Conservation (phyloP, 2,113 vertebrate genomes). For the Arvicanthis niloticus region DNA sequence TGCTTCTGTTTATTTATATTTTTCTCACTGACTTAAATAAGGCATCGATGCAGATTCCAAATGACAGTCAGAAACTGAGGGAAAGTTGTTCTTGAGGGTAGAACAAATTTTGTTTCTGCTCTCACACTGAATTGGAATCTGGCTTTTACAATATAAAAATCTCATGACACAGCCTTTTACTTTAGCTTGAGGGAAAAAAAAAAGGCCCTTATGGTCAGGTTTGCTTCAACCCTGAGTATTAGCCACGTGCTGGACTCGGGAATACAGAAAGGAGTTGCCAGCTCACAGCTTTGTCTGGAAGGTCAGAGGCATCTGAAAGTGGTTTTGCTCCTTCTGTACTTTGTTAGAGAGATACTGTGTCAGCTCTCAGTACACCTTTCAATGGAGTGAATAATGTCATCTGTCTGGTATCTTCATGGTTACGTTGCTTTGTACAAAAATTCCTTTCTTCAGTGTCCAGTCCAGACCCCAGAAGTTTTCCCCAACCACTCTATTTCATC, state of each 20-base stretch:
- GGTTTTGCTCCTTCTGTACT: background rate
- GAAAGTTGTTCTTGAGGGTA: background rate
- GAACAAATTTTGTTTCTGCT: background rate
- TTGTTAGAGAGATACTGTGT: background rate
- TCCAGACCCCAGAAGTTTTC: background rate
- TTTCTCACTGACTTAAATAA: background rate
- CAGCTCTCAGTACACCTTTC: background rate
- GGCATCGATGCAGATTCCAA: background rate
- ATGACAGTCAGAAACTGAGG: background rate
- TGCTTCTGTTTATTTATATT: conserved; percentile 6
- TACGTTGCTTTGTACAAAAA: background rate
- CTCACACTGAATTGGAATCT: background rate
- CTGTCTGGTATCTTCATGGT: background rate
- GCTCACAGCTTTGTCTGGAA: background rate
- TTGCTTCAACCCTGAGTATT: background rate
- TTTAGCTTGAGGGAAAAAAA: background rate
- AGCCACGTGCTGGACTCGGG: background rate
- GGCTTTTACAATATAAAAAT: background rate
- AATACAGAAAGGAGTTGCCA: background rate
- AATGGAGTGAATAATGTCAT: background rate
- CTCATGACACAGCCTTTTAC: background rate
- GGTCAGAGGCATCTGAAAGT: background rate
- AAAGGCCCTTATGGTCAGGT: background rate
- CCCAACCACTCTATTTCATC: background rate
- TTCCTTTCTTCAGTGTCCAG: background rate